Evolutionary conservation across 2,888 invertebrate species (phyloP), one percentile per base, ranked within the genome.

Genomic region (Hyles lineata): DNA sequence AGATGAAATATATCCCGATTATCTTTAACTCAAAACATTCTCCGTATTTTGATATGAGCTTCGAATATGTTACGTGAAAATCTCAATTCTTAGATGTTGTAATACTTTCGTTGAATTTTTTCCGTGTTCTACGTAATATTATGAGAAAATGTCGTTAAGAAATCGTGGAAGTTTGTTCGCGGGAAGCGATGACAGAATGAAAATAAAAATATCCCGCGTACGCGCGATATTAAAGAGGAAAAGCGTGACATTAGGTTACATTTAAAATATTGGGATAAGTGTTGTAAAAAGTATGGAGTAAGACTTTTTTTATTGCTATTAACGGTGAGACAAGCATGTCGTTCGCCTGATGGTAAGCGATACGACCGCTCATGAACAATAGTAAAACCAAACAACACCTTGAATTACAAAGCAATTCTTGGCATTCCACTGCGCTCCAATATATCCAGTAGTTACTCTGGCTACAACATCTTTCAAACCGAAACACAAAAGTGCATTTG

Each of bases 51-150:
- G 55, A 55, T 55, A 55, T 8, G 55, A 35, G 15, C n/a, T 21
- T 50, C 17, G n/a, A 35, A 1, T 23, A 35, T 35, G 9, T 43
- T 43, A 43, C 1, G 21, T 50, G 6, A 43, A 23, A 60, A 43
- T 43, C 17, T 23, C 23, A 23, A 7, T 67, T 50, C 50, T 50
- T 17, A 21, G 67, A 67, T 25, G 35, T 35, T 32, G 62, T 17
- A 67, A 35, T 32, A 35, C 50, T 50, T 67, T 67, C 67, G 67
- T 17, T 67, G 67, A 67, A 67, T 23, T n/a, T n/a, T n/a, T 35
- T 67, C 17, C 50, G 50, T 23, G 11, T 9, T 1, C 1, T 29
- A 63, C 35, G n/a, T 35, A 9, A 35, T 35, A 63, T 21, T 6
- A 11, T 35, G 35, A 63, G 35, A 32, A 11, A 15, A 50, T 67